Base-by-base conservation (phyloP, 2,113 vertebrate species). In the Charina bottae region DNA sequence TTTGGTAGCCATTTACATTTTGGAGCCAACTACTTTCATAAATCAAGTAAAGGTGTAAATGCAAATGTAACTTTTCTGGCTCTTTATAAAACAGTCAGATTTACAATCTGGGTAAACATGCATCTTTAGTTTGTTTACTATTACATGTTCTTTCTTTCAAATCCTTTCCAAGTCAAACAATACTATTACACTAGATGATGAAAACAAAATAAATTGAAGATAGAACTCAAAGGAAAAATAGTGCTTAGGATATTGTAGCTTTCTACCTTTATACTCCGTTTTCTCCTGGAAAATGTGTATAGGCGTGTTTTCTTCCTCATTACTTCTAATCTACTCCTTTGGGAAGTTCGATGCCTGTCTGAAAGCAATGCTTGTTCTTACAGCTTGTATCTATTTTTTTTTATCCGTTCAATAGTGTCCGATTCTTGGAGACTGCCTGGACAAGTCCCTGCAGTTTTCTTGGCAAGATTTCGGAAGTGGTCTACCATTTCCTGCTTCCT, bases 301-400 rank as follows among this genome's bases (percentile, higher is more conserved):
- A n/a, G 62, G 24, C 26, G n/a, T 78, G 58, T 91, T 58, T 91
- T 91, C 28, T 37, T 59, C 72, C 15, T 88, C 90, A 91, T 91
- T 78, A 78, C 84, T 91, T 91, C 53, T 78, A 87, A 58, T 24
- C 21, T n/a, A 72, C 37, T 58, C 85, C 24, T 58, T 78, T 59
- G 62, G 24, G 62, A 87, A 46, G 62, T 21, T n/a, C 5, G n/a
- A 4, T 58, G 37, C 8, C 37, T 87, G 62, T 87, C 90, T 86
- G n/a, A 87, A 87, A 53, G 60, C 84, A 91, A 55, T 91, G 60
- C 33, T 60, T 78, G 85, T 53, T 91, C 60, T 33, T 53, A 23
- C 87, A 68, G 84, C 59, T 68, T 91, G 53, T 72, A 55, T 42
- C 60, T n/a, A 28, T 4, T 68, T 68, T 68, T 68, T 13, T 68